These are phyloP conservation scores for Idaea dimidiata DNA, from an alignment of 2,888 invertebrate genomes.

Conservation along the genomic window DNA sequence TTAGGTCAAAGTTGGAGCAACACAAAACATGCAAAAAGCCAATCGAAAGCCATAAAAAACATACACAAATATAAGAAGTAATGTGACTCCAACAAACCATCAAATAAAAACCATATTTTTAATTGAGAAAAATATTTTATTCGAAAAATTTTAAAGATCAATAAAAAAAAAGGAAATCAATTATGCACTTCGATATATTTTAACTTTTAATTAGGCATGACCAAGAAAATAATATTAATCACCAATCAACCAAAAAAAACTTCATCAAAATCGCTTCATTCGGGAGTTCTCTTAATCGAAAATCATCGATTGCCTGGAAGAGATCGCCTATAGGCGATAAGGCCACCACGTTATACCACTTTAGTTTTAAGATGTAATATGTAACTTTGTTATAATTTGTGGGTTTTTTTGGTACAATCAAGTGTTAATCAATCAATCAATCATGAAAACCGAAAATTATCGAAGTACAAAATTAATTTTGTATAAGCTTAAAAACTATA, in stretches of 20 bases:
- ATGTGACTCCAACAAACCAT: conserved; percentile 48
- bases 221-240: too few relatives aligned
- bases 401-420: too few relatives aligned
- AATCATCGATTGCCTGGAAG: too few relatives aligned
- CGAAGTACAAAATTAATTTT: neutral
- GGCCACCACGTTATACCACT: too few relatives aligned
- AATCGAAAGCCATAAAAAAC: conserved; percentile 5
- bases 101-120: conserved; percentile 36
- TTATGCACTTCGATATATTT: neutral
- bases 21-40: conserved; percentile 6
- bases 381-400: too few relatives aligned
- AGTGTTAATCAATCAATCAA: too few relatives aligned
- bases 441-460: neutral
- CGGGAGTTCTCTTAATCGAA: too few relatives aligned
- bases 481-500: conserved; percentile 16
- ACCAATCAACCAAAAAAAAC: too few relatives aligned
- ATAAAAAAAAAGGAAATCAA: neutral
- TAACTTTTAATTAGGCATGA: neutral
- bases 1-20: conserved; percentile 22
- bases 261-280: too few relatives aligned
- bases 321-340: too few relatives aligned
- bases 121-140: conserved; percentile 32
- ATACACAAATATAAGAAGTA: conserved; percentile 19
- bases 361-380: too few relatives aligned
- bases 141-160: conserved; percentile 14